Conservation (phyloP, 2,797 vertebrate species). For the Holocentrus rufus region DNA sequence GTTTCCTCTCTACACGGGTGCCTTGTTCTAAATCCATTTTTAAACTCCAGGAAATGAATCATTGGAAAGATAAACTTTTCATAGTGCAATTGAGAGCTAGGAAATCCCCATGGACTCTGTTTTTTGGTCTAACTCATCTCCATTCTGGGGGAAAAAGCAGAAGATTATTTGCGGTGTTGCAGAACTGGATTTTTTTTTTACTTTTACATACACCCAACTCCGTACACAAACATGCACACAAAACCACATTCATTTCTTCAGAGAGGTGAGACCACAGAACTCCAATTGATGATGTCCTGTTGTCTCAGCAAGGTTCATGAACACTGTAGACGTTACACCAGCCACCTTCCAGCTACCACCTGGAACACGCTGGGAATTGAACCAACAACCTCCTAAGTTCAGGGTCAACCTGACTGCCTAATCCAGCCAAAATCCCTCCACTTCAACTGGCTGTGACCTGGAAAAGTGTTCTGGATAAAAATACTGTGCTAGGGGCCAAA, state of each 20-base stretch:
- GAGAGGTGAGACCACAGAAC: not conserved
- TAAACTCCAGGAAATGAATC: slow-evolving; percentile 38
- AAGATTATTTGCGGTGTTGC: slow-evolving; percentile 1
- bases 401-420: too few species aligned
- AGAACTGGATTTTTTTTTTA: slow-evolving; percentile 27
- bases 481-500: not conserved
- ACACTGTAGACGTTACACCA: not conserved
- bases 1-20: slow-evolving; percentile 16
- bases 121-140: slow-evolving; percentile 6
- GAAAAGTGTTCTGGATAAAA: not conserved
- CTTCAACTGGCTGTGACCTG: not conserved
- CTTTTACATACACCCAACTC: not conserved
- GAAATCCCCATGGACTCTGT: slow-evolving; percentile 24
- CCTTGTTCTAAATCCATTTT: slow-evolving; percentile 37
- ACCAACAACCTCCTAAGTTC: too few species aligned
- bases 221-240: too few species aligned
- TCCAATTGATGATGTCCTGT: too few species aligned
- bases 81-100: slow-evolving; percentile 18
- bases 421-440: too few species aligned
- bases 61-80: slow-evolving; percentile 40
- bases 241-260: not conserved
- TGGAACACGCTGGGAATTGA: too few species aligned
- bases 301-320: not conserved
- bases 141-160: not conserved
- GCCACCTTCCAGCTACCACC: too few species aligned